Conservation (phyloP, 2,888 invertebrate genomes). For the Merodon equestris region DNA sequence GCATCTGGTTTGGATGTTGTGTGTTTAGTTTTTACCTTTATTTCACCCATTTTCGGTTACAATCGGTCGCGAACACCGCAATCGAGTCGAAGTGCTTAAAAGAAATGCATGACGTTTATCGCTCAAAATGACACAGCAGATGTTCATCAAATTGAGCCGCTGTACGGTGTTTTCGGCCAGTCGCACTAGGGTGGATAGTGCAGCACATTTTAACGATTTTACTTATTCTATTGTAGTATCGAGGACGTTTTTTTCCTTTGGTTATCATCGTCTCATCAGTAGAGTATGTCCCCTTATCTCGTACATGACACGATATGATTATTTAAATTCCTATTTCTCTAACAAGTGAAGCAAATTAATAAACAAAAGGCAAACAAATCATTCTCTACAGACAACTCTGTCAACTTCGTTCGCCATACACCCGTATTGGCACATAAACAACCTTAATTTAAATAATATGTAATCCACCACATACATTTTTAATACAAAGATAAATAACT, state of each 20-base stretch:
- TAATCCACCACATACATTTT: conserved; percentile 33
- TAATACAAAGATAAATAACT: conserved; percentile 30
- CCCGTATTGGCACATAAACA: conserved; percentile 6
- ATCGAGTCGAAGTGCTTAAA: not conserved
- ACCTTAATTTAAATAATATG: conserved; percentile 13
- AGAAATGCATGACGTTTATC: conserved; percentile 36
- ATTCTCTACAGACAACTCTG: not conserved
- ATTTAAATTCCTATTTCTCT: no score
- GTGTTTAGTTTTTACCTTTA: conserved; percentile 33
- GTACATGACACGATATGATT: no score
- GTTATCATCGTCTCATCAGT: no score
- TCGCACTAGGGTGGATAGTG: not conserved
- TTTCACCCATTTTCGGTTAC: conserved; percentile 44
- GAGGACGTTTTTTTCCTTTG: not conserved
- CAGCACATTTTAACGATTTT: not conserved
- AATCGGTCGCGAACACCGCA: not conserved
- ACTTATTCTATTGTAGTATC: not conserved
- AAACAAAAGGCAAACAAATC: not conserved
- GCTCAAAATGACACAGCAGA: conserved; percentile 43
- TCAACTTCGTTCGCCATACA: not conserved
- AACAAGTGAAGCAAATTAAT: no score
- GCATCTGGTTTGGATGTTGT: not conserved
- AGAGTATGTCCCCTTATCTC: no score
- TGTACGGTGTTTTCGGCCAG: conserved; percentile 25
- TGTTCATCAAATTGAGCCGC: conserved; percentile 19